These are phyloP conservation scores for Dryomyza anilis DNA, from an alignment of 2,888 invertebrate species.

Conservation along the genomic window DNA sequence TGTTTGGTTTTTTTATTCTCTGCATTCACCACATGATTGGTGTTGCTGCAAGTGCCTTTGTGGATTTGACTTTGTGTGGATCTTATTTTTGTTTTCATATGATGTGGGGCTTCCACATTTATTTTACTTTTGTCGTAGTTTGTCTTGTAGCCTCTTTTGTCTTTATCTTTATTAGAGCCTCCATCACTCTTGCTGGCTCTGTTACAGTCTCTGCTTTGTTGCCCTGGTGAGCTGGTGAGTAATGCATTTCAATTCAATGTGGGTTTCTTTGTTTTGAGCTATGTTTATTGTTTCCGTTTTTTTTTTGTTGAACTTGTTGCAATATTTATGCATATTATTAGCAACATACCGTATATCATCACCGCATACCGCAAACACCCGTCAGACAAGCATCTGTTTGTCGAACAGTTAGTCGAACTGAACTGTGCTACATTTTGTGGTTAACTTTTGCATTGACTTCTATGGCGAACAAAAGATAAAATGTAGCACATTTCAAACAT, in stretches of 20 bases:
- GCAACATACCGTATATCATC: not conserved
- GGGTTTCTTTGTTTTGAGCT: conserved; percentile 4
- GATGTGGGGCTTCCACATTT: no score
- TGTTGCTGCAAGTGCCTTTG: conserved; percentile 4
- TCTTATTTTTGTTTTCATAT: no score
- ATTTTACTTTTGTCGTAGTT: no score
- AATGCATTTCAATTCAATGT: conserved; percentile 2
- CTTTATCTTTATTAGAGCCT: no score
- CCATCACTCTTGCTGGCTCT: not conserved
- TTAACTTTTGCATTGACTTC: not conserved
- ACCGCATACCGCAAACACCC: not conserved
- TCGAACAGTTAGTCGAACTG: no score
- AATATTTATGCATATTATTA: not conserved
- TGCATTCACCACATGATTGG: not conserved
- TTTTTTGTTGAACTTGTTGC: not conserved
- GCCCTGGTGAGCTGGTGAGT: conserved; percentile 3
- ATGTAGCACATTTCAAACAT: not conserved
- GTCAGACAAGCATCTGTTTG: not conserved
- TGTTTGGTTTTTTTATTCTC: not conserved
- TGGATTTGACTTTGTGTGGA: conserved; percentile 5
- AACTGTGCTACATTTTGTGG: not conserved
- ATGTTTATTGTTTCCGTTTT: not conserved
- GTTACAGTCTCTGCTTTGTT: not conserved
- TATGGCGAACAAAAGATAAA: no score
- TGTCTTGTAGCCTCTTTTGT: no score